Conservation (phyloP, 2,797 vertebrate species). For the Graptemys geographica region DNA sequence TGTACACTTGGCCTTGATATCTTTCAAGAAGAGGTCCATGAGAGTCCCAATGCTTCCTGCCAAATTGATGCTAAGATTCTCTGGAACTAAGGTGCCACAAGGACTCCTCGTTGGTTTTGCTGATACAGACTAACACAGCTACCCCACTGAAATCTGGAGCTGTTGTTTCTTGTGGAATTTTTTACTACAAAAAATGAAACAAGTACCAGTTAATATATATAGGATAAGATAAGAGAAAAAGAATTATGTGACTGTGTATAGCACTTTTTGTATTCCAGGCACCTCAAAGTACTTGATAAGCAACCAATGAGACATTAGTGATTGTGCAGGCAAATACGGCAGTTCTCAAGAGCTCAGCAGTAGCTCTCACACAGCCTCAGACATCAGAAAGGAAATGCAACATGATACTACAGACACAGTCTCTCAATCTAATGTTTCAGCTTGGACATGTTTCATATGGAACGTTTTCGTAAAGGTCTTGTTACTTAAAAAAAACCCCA, state of each 20-base stretch:
- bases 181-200: neutral
- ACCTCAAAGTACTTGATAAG: neutral
- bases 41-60: neutral
- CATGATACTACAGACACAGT: neutral
- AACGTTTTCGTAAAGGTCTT: neutral
- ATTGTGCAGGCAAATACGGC: neutral
- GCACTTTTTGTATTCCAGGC: neutral
- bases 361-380: neutral
- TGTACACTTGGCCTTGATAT: neutral
- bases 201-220: neutral
- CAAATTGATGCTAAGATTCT: neutral
- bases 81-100: neutral
- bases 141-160: neutral
- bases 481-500: neutral
- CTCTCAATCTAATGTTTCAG: fast-evolving
- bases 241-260: neutral
- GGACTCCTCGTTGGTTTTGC: too few species aligned
- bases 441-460: neutral
- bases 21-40: neutral
- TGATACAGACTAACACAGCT: too few species aligned
- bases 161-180: neutral
- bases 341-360: neutral
- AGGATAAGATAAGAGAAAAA: neutral
- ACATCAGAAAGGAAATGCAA: constrained; percentile 14
- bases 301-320: neutral